Conservation (phyloP, 2,797 vertebrate genomes). For the Enteromius argenteus region DNA sequence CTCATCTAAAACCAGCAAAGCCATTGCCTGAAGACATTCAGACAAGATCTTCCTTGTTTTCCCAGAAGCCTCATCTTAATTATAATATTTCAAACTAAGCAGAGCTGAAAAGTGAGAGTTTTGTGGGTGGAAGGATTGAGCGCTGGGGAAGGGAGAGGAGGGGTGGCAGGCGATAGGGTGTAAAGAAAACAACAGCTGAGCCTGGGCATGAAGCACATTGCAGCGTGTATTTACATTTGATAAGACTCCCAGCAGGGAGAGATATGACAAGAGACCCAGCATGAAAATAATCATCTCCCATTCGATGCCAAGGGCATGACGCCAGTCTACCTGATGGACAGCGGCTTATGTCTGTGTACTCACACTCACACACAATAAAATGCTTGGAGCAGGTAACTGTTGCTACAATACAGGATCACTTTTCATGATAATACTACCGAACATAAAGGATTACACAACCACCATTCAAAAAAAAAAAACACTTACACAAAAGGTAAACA, state of each 20-base stretch:
- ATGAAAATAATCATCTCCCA: constrained; percentile 72
- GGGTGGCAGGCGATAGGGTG: constrained; percentile 25
- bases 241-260: constrained; percentile 76
- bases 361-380: constrained; percentile 19
- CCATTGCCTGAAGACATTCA: constrained; percentile 16
- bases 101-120: constrained; percentile 48
- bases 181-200: constrained; percentile 70
- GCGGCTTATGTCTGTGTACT: constrained; percentile 12
- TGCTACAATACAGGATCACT: constrained; percentile 22
- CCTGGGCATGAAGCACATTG: constrained; percentile 57
- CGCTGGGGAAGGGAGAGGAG: constrained; percentile 7
- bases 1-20: neutral
- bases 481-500: neutral
- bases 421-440: constrained; percentile 10
- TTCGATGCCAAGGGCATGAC: constrained; percentile 61
- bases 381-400: constrained; percentile 14
- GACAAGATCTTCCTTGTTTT: neutral
- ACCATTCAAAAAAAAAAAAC: neutral
- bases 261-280: constrained; percentile 71
- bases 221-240: constrained; percentile 71
- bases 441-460: constrained; percentile 7
- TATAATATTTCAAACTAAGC: constrained; percentile 37
- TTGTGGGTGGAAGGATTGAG: constrained; percentile 47
- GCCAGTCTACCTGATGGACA: constrained; percentile 40
- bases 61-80: constrained; percentile 25